Conservation (phyloP, 2,113 vertebrate species). For the Naja naja region DNA sequence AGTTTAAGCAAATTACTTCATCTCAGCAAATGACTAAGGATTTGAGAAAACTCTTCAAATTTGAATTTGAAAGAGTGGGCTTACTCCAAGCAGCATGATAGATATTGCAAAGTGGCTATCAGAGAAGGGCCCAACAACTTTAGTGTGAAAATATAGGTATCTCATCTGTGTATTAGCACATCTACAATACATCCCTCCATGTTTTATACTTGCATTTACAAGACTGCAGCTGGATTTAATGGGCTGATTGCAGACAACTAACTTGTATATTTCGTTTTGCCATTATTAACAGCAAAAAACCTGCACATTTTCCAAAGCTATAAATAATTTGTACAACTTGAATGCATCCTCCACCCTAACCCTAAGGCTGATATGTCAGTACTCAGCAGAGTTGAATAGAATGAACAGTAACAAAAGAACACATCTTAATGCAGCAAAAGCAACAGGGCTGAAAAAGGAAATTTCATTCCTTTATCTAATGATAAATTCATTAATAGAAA, state of each 20-base stretch:
- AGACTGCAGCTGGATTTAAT: not conserved
- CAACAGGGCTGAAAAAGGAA: conserved; percentile 41
- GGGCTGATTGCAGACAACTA: conserved; percentile 2
- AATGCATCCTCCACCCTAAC: conserved; percentile 24
- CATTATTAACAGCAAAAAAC: not conserved
- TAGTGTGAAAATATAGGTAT: not conserved
- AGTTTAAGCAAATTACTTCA: not conserved
- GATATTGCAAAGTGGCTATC: not conserved
- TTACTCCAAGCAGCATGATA: not conserved
- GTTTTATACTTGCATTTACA: conserved; percentile 21
- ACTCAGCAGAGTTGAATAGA: conserved; percentile 44
- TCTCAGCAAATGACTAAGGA: not conserved
- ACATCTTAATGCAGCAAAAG: conserved; percentile 40
- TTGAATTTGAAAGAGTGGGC: not conserved
- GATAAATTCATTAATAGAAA: not conserved
- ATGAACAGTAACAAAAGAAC: conserved; percentile 60
- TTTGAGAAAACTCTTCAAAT: not conserved
- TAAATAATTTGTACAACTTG: conserved; percentile 49
- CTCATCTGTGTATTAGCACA: not conserved
- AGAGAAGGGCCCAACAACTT: not conserved
- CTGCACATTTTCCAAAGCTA: conserved; percentile 56
- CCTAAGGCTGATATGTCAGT: conserved; percentile 10
- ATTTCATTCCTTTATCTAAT: not conserved
- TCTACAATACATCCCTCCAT: not conserved
- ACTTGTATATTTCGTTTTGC: conserved; percentile 45